Percentiles rank a stretch among this genome's conserved stretches.
Evolutionary conservation across 35 echinoderm and acorn worm genomes (phyloP).

Genomic region (Heliocidaris erythrogramma): DNA sequence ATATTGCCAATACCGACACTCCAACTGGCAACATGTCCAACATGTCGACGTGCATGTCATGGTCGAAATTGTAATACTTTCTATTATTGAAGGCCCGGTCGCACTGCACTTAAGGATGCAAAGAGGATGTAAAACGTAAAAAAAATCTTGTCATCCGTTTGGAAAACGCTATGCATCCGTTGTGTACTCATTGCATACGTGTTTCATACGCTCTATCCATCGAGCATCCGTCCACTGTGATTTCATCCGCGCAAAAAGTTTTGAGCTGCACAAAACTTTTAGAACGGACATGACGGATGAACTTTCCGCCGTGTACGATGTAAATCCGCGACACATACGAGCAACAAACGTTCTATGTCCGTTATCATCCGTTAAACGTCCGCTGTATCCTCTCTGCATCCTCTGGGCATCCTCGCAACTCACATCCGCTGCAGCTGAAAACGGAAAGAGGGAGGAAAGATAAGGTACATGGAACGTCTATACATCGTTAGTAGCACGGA

Average conservation of each 20-base stretch:
- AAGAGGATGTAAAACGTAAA: too few species aligned
- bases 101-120: too few species aligned
- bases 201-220: conserved; percentile 33
- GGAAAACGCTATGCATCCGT: conserved; percentile 41
- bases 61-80: too few species aligned
- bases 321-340: conserved; percentile 24
- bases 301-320: conserved; percentile 39
- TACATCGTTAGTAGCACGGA: conserved; percentile 35
- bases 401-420: conserved; percentile 37
- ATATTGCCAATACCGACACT: too few species aligned
- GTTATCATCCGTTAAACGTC: conserved; percentile 39
- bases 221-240: conserved; percentile 29
- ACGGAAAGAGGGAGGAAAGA: conserved; percentile 28
- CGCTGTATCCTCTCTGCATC: conserved; percentile 32
- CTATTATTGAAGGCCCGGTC: too few species aligned
- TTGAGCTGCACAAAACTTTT: conserved; percentile 29
- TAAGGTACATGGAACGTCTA: conserved; percentile 35
- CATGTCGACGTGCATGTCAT: too few species aligned
- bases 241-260: conserved; percentile 39
- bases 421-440: conserved; percentile 28
- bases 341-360: conserved; percentile 20
- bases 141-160: too few species aligned
- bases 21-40: too few species aligned
- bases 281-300: too few species aligned
- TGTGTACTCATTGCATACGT: conserved; percentile 31